phyloP scores from a whole-genome alignment of 2,113 vertebrate species.

The Cavia porcellus region DNA sequence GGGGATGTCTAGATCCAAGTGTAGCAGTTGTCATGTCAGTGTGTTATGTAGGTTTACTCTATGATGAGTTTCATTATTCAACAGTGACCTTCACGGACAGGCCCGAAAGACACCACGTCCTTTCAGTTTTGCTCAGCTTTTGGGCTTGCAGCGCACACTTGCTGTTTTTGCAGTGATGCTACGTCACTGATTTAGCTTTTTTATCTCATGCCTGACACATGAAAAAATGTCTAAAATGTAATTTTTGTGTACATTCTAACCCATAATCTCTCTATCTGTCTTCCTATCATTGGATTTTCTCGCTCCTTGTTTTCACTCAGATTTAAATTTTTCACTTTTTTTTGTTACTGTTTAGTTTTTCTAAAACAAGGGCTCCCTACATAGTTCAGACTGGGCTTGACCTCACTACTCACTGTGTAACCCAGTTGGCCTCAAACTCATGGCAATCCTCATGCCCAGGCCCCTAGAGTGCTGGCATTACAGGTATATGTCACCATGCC shows the following conservation, averaged over 20 bases:
- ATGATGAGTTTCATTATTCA: neutral
- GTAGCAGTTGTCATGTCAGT: neutral
- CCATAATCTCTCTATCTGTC: neutral
- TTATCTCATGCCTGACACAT: constrained; percentile 29
- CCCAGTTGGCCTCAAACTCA: neutral
- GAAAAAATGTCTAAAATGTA: constrained; percentile 35
- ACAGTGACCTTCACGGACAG: neutral
- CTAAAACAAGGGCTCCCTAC: neutral
- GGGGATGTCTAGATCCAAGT: neutral
- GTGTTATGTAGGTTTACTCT: neutral
- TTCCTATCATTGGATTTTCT: neutral
- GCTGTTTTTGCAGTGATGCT: neutral
- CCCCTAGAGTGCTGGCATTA: neutral
- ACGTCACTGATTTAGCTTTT: neutral
- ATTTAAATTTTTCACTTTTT: constrained; percentile 32
- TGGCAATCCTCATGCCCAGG: neutral
- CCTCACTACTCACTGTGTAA: neutral
- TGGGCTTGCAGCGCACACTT: neutral
- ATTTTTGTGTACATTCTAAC: neutral
- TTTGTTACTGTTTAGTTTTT: neutral
- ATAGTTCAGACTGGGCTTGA: neutral
- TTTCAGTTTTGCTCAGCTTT: neutral
- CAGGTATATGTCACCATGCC: neutral
- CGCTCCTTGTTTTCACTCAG: neutral
- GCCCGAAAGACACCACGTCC: neutral